Conservation (phyloP, 2,797 vertebrate genomes). For the Botia kubotai region DNA sequence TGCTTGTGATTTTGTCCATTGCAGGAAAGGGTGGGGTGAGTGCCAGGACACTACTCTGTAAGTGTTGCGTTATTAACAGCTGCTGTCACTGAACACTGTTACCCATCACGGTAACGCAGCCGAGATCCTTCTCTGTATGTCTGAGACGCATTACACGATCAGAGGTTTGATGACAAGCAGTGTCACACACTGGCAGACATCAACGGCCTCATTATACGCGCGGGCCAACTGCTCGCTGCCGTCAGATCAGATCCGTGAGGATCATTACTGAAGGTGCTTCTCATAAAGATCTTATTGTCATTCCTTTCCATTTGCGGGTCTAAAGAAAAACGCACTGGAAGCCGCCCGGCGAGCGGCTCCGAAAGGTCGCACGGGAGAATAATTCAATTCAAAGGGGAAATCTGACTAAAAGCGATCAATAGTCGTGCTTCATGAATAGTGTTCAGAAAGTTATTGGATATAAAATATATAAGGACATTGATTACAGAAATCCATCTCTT, state of each 20-base stretch:
- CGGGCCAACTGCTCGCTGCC: neutral
- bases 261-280: neutral
- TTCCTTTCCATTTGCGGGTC: neutral
- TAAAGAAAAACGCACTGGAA: neutral
- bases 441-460: constrained; percentile 8
- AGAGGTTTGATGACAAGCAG: constrained; percentile 28
- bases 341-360: neutral
- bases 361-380: neutral
- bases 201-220: constrained; percentile 18
- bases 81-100: constrained; percentile 30
- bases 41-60: constrained; percentile 14
- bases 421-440: neutral
- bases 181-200: constrained; percentile 27
- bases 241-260: constrained; percentile 14
- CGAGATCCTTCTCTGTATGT: constrained; percentile 18
- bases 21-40: constrained; percentile 8
- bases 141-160: neutral
- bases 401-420: constrained; percentile 1
- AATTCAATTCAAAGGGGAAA: neutral
- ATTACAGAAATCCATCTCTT: constrained; percentile 11
- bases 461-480: constrained; percentile 28
- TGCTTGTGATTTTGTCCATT: constrained; percentile 5
- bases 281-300: neutral
- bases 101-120: constrained; percentile 23
- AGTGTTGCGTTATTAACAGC: constrained; percentile 31